phyloP scores from a whole-genome alignment of 2,113 vertebrate species.

The Orycteropus afer region DNA sequence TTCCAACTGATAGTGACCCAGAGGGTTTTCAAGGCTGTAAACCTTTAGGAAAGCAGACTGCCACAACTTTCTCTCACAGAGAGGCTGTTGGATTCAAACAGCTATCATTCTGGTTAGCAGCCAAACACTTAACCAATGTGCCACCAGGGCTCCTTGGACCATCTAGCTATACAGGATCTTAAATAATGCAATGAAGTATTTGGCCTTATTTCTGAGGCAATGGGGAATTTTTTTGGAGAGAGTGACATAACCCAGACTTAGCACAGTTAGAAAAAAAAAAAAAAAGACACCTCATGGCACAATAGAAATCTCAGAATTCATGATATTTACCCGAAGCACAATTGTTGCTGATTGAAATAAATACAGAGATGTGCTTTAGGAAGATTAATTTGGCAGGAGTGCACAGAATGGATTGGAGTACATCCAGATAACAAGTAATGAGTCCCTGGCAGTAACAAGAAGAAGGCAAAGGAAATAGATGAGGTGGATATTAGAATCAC shows the following conservation, averaged over 20 bases:
- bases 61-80: too few relatives aligned
- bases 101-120: too few relatives aligned
- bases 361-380: conserved; percentile 72
- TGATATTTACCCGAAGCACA: conserved; percentile 69
- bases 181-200: not conserved
- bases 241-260: conserved; percentile 55
- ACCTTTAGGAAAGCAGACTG: too few relatives aligned
- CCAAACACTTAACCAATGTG: too few relatives aligned
- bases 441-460: conserved; percentile 59
- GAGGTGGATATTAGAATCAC: conserved; percentile 51
- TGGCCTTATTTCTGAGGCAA: conserved; percentile 57
- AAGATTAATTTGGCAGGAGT: conserved; percentile 73
- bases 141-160: too few relatives aligned
- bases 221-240: conserved; percentile 47
- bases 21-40: too few relatives aligned
- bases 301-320: conserved; percentile 68
- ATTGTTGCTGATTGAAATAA: conserved; percentile 77
- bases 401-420: conserved; percentile 65
- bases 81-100: too few relatives aligned
- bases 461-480: conserved; percentile 55
- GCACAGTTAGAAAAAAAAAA: too few relatives aligned
- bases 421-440: conserved; percentile 70
- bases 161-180: not conserved
- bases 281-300: too few relatives aligned
- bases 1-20: too few relatives aligned